Evolutionary conservation across 2,113 vertebrate genomes (phyloP), one percentile per base, ranked within the genome.

Genomic region (Aldabrachelys gigantea): DNA sequence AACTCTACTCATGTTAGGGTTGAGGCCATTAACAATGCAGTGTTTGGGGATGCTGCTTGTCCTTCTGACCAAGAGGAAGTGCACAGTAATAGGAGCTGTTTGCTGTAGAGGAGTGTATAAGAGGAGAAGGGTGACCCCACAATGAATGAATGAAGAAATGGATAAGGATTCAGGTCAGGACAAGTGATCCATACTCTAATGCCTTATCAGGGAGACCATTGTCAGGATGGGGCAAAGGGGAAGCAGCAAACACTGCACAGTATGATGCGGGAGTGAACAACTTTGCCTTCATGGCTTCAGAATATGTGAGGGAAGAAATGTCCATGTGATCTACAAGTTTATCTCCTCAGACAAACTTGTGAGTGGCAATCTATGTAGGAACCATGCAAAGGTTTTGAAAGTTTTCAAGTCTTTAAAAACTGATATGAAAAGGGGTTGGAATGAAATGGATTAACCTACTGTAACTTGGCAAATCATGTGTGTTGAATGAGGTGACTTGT

Each of bases 71-170:
- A 84, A 19, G 50, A 91, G 83, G 44, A 49, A 62, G 1, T 3
- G 29, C 0, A 3, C 2, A 12, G 2, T 19, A 49, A n/a, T 2
- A 44, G 50, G 27, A 90, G 6, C 47, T 53, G 59, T 53, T 41
- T 86, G 50, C 4, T 69, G 1, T 0, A 1, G 11, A 50, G 41
- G 8, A 62, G 5, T 1, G 0, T 9, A 47, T 49, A 44, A 0
- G 6, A 31, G 47, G 50, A 78, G 53, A 56, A 8, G 2, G 2
- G 12, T 89, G 65, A 24, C 57, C 2, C 52, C 47, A 35, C 49
- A 27, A 38, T 56, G 14, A 35, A 50, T 41, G 35, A 54, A 47
- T 50, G 75, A 78, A 54, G n/a, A 52, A 69, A 50, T 1, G 8
- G 47, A 4, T 25, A 2, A 53, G n/a, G 50, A 10, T 84, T 89